Evolutionary conservation across 1,140 invertebrate species (phyloP), one percentile per base, ranked within the genome.

Genomic region (Bilobella aurantiaca): DNA sequence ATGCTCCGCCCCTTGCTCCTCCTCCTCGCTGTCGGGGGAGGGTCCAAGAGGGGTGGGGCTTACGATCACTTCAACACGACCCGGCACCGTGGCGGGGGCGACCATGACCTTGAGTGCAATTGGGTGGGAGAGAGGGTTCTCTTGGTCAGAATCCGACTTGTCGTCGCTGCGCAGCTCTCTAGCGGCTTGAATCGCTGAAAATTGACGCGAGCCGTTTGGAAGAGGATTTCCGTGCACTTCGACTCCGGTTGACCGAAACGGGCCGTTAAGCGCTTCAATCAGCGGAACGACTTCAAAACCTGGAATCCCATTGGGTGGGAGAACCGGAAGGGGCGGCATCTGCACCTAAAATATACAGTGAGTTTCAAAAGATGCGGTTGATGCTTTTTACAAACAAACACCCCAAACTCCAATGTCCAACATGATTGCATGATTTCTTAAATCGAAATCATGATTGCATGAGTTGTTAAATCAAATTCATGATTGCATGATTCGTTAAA

Each of bases 261-360:
- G 93, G 0, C 96, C 96, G 81, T 99, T 99, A n/a, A 99, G 80
- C 3, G 96, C 96, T 80, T 99, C 96, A 63, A 98, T 90, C n/a
- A 99, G 80, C 0, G 94, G 92, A 49, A 98, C 88, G 23, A 91
- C 86, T 79, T 97, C 92, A 76, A 96, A 98, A 0, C 96, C 95
- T 30, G 94, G 93, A 73, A 96, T 88, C 76, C 91, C 90, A 76
- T 92, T 87, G 68, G 69, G 69, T 42, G 65, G 66, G 37, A 72
- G 64, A 21, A 69, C 78, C 80, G 84, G 77, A n/a, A n/a, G n/a
- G n/a, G n/a, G n/a, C n/a, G n/a, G n/a, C n/a, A n/a, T n/a, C n/a
- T n/a, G n/a, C 71, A 75, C 62, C 71, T 73, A 21, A 64, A 21
- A 59, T 68, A 66, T 63, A 59, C n/a, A 58, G 27, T 42, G 1